A percentile compares a stretch with the other conserved stretches of the same genome.
phyloP scores from a whole-genome alignment of 2,797 vertebrate genomes.

The Bovichtus variegatus region DNA sequence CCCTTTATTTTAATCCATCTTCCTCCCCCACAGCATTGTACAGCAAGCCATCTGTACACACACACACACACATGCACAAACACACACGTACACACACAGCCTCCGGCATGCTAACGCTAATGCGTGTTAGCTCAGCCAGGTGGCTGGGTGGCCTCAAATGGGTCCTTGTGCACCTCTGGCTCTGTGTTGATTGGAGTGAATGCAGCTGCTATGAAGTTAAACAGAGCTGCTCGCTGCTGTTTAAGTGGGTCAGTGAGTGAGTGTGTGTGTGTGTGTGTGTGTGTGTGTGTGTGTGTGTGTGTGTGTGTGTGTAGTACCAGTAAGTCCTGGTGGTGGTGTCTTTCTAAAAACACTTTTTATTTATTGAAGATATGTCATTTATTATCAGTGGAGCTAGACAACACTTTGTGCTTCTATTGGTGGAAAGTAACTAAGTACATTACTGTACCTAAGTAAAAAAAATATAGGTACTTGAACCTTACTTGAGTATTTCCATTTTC shows the following conservation, averaged over 20 bases:
- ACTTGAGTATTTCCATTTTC: no score
- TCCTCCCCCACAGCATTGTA: constrained; percentile 59
- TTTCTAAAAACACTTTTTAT: no score
- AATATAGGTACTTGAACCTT: no score
- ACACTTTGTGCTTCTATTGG: no score
- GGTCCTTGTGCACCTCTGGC: constrained; percentile 73
- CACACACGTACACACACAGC: constrained; percentile 39
- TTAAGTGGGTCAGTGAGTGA: constrained; percentile 66
- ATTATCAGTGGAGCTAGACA: no score
- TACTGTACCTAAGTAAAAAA: no score
- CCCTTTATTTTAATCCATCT: constrained; percentile 74
- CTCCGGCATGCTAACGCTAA: constrained; percentile 44
- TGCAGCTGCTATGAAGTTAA: constrained; percentile 72
- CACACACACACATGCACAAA: constrained; percentile 29
- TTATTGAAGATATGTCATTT: no score
- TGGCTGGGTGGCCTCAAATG: constrained; percentile 65
- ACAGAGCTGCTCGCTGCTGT: constrained; percentile 59
- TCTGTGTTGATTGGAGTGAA: constrained; percentile 73
- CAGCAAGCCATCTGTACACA: constrained; percentile 64
- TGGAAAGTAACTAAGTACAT: no score
- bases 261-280: constrained; percentile 41
- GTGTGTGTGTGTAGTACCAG: background rate
- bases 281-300: constrained; percentile 1
- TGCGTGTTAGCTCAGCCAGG: constrained; percentile 68
- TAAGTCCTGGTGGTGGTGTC: background rate